These are phyloP conservation scores for Bubo scandiacus DNA, from an alignment of 2,113 vertebrate species.

Conservation along the genomic window DNA sequence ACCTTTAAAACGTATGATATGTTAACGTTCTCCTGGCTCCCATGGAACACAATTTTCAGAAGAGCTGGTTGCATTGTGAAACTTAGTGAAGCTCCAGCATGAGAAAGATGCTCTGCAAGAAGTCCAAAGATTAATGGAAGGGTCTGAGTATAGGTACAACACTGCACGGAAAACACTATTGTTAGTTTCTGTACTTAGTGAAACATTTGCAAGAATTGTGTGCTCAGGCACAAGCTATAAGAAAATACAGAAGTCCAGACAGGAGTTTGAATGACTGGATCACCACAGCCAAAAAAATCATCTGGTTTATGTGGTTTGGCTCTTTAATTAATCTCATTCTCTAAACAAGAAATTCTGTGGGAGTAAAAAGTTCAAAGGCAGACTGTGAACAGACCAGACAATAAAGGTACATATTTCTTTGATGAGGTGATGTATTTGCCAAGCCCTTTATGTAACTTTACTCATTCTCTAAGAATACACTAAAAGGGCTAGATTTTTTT, in stretches of 20 bases:
- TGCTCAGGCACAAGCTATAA: neutral
- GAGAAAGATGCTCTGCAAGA: neutral
- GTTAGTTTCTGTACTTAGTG: neutral
- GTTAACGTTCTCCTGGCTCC: neutral
- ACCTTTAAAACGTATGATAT: neutral
- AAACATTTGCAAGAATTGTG: neutral
- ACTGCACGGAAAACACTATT: neutral
- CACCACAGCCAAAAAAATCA: neutral
- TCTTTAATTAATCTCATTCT: neutral
- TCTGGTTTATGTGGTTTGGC: neutral
- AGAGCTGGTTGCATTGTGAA: neutral
- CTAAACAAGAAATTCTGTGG: neutral
- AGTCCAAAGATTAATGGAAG: neutral
- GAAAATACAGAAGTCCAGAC: neutral
- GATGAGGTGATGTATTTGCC: neutral
- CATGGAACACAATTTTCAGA: neutral
- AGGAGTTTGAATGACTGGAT: neutral
- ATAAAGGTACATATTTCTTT: neutral
- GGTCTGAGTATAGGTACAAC: neutral
- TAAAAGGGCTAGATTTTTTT: neutral
- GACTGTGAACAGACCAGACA: neutral
- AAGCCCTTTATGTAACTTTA: neutral
- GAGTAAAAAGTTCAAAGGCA: neutral
- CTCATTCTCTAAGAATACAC: neutral
- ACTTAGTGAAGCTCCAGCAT: neutral